Percentiles rank a stretch among this genome's conserved stretches.
Conservation (phyloP, 2,888 invertebrate species). For the Athripsodes cinereus region DNA sequence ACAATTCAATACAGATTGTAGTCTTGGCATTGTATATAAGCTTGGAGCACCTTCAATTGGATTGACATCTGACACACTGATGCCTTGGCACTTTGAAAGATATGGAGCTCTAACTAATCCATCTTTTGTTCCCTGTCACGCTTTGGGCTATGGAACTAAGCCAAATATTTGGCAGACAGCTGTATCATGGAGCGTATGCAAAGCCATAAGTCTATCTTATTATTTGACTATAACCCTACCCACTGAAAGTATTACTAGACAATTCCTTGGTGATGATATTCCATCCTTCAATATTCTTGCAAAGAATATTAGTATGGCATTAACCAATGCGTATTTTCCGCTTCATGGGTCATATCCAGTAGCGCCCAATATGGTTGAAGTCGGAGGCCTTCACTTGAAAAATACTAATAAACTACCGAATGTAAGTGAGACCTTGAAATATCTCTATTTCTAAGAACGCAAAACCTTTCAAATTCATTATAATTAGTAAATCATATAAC, state of each 20-base stretch:
- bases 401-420: constrained; percentile 27
- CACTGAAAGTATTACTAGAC: constrained; percentile 43
- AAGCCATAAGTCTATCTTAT: constrained; percentile 44
- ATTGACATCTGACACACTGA: constrained; percentile 49
- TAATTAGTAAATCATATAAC: not conserved
- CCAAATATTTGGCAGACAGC: constrained; percentile 46
- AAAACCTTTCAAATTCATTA: not conserved
- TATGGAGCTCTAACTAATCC: constrained; percentile 49
- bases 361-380: constrained; percentile 56
- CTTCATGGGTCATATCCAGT: constrained; percentile 53
- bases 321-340: constrained; percentile 62
- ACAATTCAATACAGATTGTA: constrained; percentile 69
- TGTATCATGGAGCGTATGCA: constrained; percentile 41
- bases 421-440: constrained; percentile 12
- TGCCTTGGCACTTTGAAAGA: constrained; percentile 50
- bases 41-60: constrained; percentile 59
- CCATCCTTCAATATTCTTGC: constrained; percentile 53
- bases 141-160: constrained; percentile 46
- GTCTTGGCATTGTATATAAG: constrained; percentile 60
- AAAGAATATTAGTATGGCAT: constrained; percentile 50
- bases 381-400: constrained; percentile 59
- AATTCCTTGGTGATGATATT: constrained; percentile 48
- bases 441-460: not conserved
- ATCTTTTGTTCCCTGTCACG: constrained; percentile 47
- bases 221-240: constrained; percentile 44